Evolutionary conservation across 2,888 invertebrate species (phyloP), one percentile per base, ranked within the genome.

Genomic region (Eilema griseolum): DNA sequence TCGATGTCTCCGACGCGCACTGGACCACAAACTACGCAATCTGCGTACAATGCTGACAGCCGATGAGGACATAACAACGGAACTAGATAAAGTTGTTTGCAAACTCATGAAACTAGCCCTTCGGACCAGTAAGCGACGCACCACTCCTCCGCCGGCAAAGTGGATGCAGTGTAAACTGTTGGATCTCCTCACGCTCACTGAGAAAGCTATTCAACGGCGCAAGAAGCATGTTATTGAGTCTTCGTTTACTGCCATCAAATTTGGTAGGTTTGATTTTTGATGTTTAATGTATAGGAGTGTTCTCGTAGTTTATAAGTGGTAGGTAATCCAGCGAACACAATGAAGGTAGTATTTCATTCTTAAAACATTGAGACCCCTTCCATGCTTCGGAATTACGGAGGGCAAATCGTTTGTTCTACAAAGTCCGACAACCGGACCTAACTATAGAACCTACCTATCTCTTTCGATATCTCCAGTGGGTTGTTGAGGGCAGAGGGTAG

Each of bases 81-180:
- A 94, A 70, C 72, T 95, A 23, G 92, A 94, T 61, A 86, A 84
- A 16, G 88, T 94, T 4, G 89, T 93, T 8, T 93, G 93, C 74
- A 87, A 89, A 20, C 89, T 95, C 2, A 90, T 93, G 90, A 92
- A 92, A 80, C 76, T 95, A 14, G 92, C 94, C 0, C 79, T 93
- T 2, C 83, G 83, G 11, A 87, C 86, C 2, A 89, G 91, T 52
- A 87, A 70, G 69, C 80, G 82, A 2, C 85, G 84, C 8, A 80
- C 83, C 20, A 74, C 78, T 0, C 89, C 92, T 0, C 90, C 92
- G 1, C 88, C 92, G 0, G 78, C 90, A 0, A 86, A 80, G 57
- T 95, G 95, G 95, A 86, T 94, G 87, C 92, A 93, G 75, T 89
- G 86, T 81, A 95, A 94, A 78, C 83, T 95, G 41, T 82, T 93